Evolutionary conservation across 2,888 invertebrate species (phyloP).

Genomic region (Epinotia demarniana): DNA sequence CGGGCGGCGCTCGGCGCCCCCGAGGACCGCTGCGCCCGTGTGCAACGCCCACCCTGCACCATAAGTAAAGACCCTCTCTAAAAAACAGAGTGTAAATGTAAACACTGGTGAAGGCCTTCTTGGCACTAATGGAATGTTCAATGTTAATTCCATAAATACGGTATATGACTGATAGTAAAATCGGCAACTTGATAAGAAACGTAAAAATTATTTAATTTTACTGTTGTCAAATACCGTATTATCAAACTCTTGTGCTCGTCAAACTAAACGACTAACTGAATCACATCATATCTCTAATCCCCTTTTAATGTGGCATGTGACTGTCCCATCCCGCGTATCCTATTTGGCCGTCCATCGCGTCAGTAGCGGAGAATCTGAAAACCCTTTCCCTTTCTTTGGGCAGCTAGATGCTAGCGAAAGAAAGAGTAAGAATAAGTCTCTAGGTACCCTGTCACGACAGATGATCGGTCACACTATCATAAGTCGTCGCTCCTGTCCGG

Average conservation of each 20-base stretch:
- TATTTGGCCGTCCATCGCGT: background rate
- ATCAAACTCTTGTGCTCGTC: background rate
- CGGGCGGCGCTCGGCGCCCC: too few relatives aligned
- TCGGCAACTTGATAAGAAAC: too few relatives aligned
- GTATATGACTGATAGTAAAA: too few relatives aligned
- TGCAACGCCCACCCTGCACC: too few relatives aligned
- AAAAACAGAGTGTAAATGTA: background rate
- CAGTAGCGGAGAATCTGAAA: background rate
- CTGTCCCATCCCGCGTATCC: background rate
- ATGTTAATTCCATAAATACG: background rate
- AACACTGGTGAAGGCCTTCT: conserved; percentile 9
- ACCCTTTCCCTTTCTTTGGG: background rate
- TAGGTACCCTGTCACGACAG: background rate
- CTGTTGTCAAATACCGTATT: background rate
- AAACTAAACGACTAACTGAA: conserved; percentile 3
- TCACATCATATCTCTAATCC: background rate
- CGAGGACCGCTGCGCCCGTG: too few relatives aligned
- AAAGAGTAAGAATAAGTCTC: background rate
- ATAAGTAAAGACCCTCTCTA: too few relatives aligned
- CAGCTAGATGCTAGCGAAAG: background rate
- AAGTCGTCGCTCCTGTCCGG: background rate
- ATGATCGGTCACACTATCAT: background rate
- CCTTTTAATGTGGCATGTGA: background rate
- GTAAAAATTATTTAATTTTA: too few relatives aligned
- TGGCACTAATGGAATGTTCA: background rate